Base-by-base conservation (phyloP, 1,140 invertebrate genomes). In the Brachionus plicatilis region DNA sequence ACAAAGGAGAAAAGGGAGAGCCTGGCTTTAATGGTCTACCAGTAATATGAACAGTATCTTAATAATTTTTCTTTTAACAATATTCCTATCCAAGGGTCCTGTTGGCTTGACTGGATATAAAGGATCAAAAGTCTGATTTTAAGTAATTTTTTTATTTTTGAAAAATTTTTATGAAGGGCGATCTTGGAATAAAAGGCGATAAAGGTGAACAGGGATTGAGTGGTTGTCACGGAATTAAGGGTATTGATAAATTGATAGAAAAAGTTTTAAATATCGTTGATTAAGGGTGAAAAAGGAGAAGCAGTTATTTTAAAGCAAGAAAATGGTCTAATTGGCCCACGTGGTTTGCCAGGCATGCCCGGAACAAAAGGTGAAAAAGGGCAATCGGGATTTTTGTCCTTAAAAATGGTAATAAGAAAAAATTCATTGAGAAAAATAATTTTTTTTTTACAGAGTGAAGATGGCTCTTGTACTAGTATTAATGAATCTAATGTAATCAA, bases 101-200 rank as follows among this genome's bases (percentile, higher is more conserved):
- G 65, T 82, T 45, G 56, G 79, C 6, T 65, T 82, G 14, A 82
- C 53, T 14, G 79, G 79, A 27, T n/a, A 43, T 11, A 82, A 82
- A 29, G 79, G 79, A 17, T 43, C 17, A 47, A 82, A 65, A 68
- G 79, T 65, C 8, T 20, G 27, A 24, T 20, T 60, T n/a, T 33
- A 33, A 68, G 41, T 14, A 29, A n/a, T 9, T 14, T 33, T 14
- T 50, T 79, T 17, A 3, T 0, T 45, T 14, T 50, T 50, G 7
- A 56, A 80, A n/a, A 12, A 20, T 29, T 11, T 68, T 29, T 29
- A 5, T 33, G 2, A 68, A 68, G 65, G 65, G 65, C 5, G 24
- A 68, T 29, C 65, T 1, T 2, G 65, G 65, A 8, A 11, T 12
- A 68, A 68, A 12, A 29, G 78, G 78, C 7, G 29, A 60, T 1